Base-by-base conservation (phyloP, 2,113 vertebrate species). In the Telmatochromis sp. region DNA sequence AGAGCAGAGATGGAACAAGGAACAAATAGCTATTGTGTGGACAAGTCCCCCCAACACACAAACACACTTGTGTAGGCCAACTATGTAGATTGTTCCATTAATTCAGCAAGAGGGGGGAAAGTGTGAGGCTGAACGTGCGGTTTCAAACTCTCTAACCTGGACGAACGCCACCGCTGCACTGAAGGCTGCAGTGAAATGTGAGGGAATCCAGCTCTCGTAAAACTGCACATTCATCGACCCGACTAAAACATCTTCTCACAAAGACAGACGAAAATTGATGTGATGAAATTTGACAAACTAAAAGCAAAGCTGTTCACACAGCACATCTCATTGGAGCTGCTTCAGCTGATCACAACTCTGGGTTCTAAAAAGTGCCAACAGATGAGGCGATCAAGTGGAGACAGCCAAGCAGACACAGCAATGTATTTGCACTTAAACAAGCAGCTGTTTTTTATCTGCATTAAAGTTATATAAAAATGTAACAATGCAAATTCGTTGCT, bases 141-240 rank as follows among this genome's bases (percentile, higher is more conserved):
- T 91, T 93, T 93, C 57, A 84, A 85, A 83, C 87, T 90, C 85
- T 93, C 68, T 95, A 90, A 94, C 85, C 90, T 94, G 94, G 94
- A 92, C 11, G 21, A 75, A 68, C 4, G 90, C 91, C 90, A 89
- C 83, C 11, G 47, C 68, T 53, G 51, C 86, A 85, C 42, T 17
- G 42, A 78, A 85, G 51, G 83, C 65, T 65, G 23, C 54, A 70
- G 65, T 58, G 31, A 86, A 92, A 87, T 23, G 26, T 0, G 6
- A 49, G 49, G 85, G 58, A 80, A 60, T 19, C 33, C 5, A 6
- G n/a, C n/a, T n/a, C n/a, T n/a, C n/a, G n/a, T n/a, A n/a, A n/a
- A n/a, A n/a, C n/a, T n/a, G n/a, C n/a, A n/a, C n/a, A n/a, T n/a
- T n/a, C n/a, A 92, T 49, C 33, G 58, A 84, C 86, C 2, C 21